Evolutionary conservation across 2,888 invertebrate genomes (phyloP), one percentile per base, ranked within the genome.

Genomic region (Dynastes maya): DNA sequence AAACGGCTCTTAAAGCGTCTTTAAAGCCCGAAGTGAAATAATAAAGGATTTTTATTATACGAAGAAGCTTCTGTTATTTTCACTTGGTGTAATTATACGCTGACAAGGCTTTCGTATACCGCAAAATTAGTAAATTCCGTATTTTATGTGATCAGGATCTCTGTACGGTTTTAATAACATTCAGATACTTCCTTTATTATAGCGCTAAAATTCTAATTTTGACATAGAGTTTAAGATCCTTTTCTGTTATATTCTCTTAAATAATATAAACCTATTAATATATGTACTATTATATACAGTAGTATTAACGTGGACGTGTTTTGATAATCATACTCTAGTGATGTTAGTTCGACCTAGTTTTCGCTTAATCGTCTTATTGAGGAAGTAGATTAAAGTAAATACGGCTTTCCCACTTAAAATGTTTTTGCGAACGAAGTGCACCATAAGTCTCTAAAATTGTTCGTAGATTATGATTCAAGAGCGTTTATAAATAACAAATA

Each of bases 11-110:
- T 58, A 40, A 58, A 58, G 53, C 58, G 16, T 16, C 58, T 72
- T 58, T 29, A 29, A 29, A 61, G 13, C 37, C 8, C 32, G 40
- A 45, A 72, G 40, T 40, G 58, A 22, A 72, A 61, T 72, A 55
- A 72, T 58, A 58, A 72, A 58, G 40, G 58, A 6, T 72, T 72
- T 58, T 72, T 72, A 72, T 72, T 72, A 40, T 16, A n/a, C 58
- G 40, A 16, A 67, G 37, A 37, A 71, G 37, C 72, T 58, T 40
- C 72, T 40, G 58, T 72, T 72, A 72, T 58, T 58, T 32, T 71
- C 16, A 71, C 32, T 45, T 58, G 22, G 40, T 22, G 58, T 40
- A 72, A 72, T 72, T 72, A 58, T 58, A 58, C 27, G 27, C 16
- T 45, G 49, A 67, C 45, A 49, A 45, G 45, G 49, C 27, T 49